Base-by-base conservation (phyloP, 2,888 invertebrate species). In the Gymnosoma rotundatum region DNA sequence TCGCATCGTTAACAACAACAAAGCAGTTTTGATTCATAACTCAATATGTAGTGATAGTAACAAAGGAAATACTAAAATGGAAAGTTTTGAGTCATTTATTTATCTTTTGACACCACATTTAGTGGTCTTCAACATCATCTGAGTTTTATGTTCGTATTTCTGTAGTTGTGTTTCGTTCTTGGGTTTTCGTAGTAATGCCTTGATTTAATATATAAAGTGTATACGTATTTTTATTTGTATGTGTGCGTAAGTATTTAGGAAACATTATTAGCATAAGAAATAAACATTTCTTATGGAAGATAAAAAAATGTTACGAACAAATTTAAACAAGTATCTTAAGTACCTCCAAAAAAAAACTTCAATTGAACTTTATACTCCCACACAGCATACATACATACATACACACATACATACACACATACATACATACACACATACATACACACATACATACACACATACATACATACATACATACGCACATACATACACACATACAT, bases 21-120 rank as follows among this genome's bases (percentile, higher is more conserved):
- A 54, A 56, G 48, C 21, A 61, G 50, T 36, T 78, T 54, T 64
- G 63, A 78, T 74, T 78, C 83, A 74, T 64, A 70, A 74, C 63
- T 74, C 38, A 45, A 58, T 69, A 45, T 66, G 36, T 52, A 61
- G 45, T 42, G 67, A 16, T 21, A 25, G 60, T 7, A 69, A 14
- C 32, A 50, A 20, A 64, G 38, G 18, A 63, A 25, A 18, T 52
- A 54, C 45, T 64, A 75, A 72, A 73, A 78, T 70, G 69, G 70
- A 78, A 74, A 78, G 52, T 82, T 78, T 83, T 64, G 36, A 78
- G 78, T 74, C 64, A 83, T 78, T 83, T 83, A 64, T 83, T 83
- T 78, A 78, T 83, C 83, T 83, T 78, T 78, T 78, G 73, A 74
- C 78, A 83, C 69, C 69, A 74, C 83, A 82, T 82, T 76, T 64